These are phyloP conservation scores for Muscicapa striata DNA, from an alignment of 2,797 vertebrate species.

Conservation along the genomic window DNA sequence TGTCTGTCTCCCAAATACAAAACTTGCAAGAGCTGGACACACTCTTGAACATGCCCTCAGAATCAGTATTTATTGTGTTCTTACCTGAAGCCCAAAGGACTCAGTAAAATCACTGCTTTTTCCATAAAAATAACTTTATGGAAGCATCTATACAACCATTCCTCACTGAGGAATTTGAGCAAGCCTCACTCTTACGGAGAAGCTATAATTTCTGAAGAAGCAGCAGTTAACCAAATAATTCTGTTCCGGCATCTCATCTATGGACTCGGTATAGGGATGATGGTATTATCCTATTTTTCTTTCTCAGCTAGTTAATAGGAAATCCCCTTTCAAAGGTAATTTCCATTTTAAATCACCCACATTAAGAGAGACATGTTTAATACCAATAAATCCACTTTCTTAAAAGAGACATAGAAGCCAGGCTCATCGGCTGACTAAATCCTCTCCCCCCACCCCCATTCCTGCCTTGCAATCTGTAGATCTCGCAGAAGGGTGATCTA, in stretches of 20 bases:
- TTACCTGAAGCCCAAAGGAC: background rate
- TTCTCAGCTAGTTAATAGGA: slow-evolving; percentile 64
- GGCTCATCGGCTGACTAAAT: slow-evolving; percentile 62
- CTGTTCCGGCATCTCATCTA: slow-evolving; percentile 9
- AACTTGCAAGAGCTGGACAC: background rate
- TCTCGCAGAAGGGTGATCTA: slow-evolving; percentile 35
- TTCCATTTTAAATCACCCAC: slow-evolving; percentile 71
- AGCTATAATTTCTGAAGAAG: slow-evolving; percentile 6
- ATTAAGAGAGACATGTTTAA: slow-evolving; percentile 70
- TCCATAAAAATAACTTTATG: background rate
- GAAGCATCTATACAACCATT: background rate
- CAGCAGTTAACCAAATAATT: slow-evolving; percentile 43
- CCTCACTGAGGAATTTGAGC: background rate
- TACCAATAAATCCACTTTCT: slow-evolving; percentile 70
- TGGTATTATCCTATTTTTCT: slow-evolving; percentile 65
- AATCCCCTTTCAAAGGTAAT: slow-evolving; percentile 70
- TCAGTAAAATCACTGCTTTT: background rate
- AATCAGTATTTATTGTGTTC: background rate
- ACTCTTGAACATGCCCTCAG: background rate
- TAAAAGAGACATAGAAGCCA: slow-evolving; percentile 56
- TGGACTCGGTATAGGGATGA: slow-evolving; percentile 14
- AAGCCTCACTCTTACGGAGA: background rate
- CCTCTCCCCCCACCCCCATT: slow-evolving; percentile 41
- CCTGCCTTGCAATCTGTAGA: slow-evolving; percentile 56
- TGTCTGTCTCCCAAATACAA: background rate